Base-by-base conservation (phyloP, 1,140 invertebrate genomes). In the Micrasema minimum region DNA sequence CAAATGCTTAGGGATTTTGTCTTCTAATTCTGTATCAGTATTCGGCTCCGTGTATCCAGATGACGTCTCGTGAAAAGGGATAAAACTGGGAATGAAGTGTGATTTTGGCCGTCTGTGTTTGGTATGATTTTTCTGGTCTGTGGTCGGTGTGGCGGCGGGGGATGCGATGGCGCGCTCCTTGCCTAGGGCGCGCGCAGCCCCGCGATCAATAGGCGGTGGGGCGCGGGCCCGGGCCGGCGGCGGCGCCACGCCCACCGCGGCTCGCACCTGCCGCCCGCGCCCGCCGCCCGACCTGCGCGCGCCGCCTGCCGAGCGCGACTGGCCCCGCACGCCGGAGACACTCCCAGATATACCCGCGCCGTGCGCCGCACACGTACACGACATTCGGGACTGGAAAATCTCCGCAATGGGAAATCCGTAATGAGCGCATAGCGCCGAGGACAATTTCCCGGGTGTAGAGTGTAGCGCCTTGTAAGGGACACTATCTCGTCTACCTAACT, bases 201-300 rank as follows among this genome's bases (percentile, higher is more conserved):
- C 18, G 23, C 72, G 72, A 69, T 73, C 72, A 65, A 73, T 73
- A 73, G 59, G 59, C 66, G 16, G 16, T 14, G 41, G 61, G 41
- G 41, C 45, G 41, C 61, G 61, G 35, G 14, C 61, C 71, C 18
- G 66, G 59, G 67, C 62, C 64, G 41, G 66, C 66, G 67, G 46
- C 68, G 50, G 70, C 70, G 70, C 70, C 70, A 73, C 72, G 72
- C 72, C 72, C 72, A 73, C 67, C 72, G 72, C 48, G 50, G 66
- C 57, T 64, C 66, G 66, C 61, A 64, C 67, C 62, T 61, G 72
- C 71, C 43, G 59, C 43, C 55, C 20, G 26, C 46, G 65, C 65
- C 68, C 43, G 41, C 26, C 31, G 55, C 55, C 31, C 55, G 22
- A 16, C 3, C 3, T 22, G 14, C 55, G 14, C 55, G 55, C 37